These are phyloP conservation scores for Mythimna vitellina DNA, from an alignment of 2,888 invertebrate species.

Conservation along the genomic window DNA sequence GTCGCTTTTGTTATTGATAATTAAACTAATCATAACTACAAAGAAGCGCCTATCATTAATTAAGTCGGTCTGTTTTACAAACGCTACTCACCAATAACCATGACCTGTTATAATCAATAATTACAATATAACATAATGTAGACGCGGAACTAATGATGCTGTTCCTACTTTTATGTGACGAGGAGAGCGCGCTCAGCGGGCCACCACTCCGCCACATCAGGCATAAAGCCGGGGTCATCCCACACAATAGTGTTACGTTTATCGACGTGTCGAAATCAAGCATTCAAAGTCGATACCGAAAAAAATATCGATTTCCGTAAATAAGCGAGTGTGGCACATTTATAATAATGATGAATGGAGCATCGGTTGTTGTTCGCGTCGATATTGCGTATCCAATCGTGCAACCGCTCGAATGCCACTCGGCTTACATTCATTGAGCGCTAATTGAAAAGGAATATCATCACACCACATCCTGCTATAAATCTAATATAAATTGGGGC, in stretches of 20 bases:
- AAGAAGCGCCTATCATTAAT: conserved; percentile 79
- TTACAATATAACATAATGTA: conserved; percentile 84
- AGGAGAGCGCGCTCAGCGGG: conserved; percentile 82
- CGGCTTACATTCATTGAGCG: conserved; percentile 80
- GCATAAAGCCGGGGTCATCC: conserved; percentile 86
- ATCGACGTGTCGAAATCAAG: conserved; percentile 86
- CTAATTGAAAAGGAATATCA: conserved; percentile 89
- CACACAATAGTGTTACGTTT: conserved; percentile 87
- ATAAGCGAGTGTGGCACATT: conserved; percentile 90
- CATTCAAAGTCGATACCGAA: conserved; percentile 88
- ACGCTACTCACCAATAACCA: conserved; percentile 80
- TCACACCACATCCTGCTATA: conserved; percentile 81
- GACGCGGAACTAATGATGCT: conserved; percentile 85
- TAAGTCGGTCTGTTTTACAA: conserved; percentile 80
- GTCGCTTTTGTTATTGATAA: conserved; percentile 77
- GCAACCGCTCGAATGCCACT: conserved; percentile 82
- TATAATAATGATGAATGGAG: conserved; percentile 90
- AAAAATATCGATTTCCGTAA: conserved; percentile 91
- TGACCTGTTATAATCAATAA: conserved; percentile 89
- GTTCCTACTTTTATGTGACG: conserved; percentile 77
- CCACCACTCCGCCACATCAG: conserved; percentile 61
- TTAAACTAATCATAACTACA: conserved; percentile 78
- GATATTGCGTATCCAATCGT: conserved; percentile 88
- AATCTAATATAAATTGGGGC: conserved; percentile 86
- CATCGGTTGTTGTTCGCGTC: conserved; percentile 84